Percentiles rank a stretch among this genome's conserved stretches.
These are phyloP conservation scores for Ctenomys sociabilis DNA, from an alignment of 2,113 vertebrate genomes.

Conservation along the genomic window DNA sequence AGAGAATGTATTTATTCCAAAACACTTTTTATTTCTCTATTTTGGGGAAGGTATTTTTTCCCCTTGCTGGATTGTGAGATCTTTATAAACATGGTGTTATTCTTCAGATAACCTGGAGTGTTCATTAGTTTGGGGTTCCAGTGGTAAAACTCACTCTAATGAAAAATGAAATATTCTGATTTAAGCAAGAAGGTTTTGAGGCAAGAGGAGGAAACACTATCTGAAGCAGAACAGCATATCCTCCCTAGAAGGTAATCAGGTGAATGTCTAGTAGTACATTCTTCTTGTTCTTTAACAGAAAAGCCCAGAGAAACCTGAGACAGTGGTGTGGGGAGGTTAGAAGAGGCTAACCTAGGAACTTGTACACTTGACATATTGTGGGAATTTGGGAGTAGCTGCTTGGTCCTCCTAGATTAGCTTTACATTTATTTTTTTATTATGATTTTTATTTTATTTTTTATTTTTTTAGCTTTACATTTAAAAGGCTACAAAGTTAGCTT, in stretches of 20 bases:
- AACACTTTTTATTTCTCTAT: not conserved
- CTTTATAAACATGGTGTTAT: not conserved
- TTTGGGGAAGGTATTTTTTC: not conserved
- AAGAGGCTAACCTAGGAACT: not conserved
- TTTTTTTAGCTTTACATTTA: no score
- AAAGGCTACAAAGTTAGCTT: no score
- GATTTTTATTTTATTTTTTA: no score
- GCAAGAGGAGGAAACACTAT: not conserved
- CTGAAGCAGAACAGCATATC: not conserved
- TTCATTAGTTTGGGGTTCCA: not conserved
- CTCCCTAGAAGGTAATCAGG: not conserved
- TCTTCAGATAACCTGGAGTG: not conserved
- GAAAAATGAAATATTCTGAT: not conserved
- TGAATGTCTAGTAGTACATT: not conserved
- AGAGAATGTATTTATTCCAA: not conserved
- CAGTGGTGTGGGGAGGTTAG: not conserved
- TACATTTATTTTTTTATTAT: no score
- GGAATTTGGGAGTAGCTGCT: not conserved
- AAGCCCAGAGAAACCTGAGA: not conserved
- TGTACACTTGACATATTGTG: not conserved
- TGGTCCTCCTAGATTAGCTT: not conserved
- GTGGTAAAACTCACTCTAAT: not conserved
- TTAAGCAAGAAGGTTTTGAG: conserved; percentile 39
- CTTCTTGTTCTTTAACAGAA: not conserved
- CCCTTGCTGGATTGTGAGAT: not conserved